phyloP scores from a whole-genome alignment of 1,140 invertebrate species.

The Campoletis sonorensis region DNA sequence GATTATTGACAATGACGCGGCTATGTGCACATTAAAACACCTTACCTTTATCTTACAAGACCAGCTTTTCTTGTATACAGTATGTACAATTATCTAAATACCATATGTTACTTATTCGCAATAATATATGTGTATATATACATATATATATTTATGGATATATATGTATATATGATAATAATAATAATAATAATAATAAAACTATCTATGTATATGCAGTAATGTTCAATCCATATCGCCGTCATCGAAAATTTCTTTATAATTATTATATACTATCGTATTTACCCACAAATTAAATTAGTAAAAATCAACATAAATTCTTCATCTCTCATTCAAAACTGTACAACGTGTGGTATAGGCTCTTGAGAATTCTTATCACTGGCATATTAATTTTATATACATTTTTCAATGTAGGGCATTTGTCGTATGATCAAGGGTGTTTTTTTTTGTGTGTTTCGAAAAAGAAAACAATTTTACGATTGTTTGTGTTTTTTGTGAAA shows the following conservation, averaged over 20 bases:
- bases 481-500: too few species aligned
- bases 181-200: slow-evolving; percentile 43
- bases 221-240: slow-evolving; percentile 33
- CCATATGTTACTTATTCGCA: slow-evolving; percentile 71
- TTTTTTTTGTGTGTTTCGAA: too few species aligned
- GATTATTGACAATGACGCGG: slow-evolving; percentile 77
- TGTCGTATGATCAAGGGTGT: slow-evolving; percentile 15
- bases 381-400: slow-evolving; percentile 54
- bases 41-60: slow-evolving; percentile 79
- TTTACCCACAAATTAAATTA: too few species aligned
- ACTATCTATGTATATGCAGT: slow-evolving; percentile 48
- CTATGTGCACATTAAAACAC: slow-evolving; percentile 80
- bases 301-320: slow-evolving; percentile 68
- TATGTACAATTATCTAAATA: slow-evolving; percentile 77
- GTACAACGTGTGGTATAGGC: slow-evolving; percentile 71
- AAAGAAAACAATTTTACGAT: too few species aligned
- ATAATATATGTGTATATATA: slow-evolving; percentile 67
- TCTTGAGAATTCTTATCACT: slow-evolving; percentile 71
- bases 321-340: slow-evolving; percentile 62
- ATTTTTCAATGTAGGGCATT: slow-evolving; percentile 35
- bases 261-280: slow-evolving; percentile 62
- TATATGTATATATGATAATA: slow-evolving; percentile 32
- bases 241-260: slow-evolving; percentile 52
- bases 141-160: slow-evolving; percentile 48
- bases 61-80: slow-evolving; percentile 77